Base-by-base conservation (phyloP, 2,797 vertebrate species). In the Semaprochilodus insignis region DNA sequence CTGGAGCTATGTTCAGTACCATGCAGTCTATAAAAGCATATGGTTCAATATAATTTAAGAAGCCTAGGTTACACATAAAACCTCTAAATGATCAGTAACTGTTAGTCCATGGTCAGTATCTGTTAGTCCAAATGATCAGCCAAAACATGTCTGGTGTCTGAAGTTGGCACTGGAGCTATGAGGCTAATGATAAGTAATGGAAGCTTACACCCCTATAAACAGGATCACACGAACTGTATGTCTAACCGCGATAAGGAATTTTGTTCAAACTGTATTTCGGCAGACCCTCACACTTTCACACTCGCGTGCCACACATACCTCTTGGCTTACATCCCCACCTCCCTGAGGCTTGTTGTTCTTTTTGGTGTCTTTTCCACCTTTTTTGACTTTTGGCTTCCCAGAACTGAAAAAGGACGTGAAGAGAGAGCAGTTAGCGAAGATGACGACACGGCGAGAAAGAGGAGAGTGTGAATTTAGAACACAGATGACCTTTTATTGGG, bases 361-460 rank as follows among this genome's bases (percentile, higher is more conserved):
- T 44, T 93, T 94, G 80, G 80, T 86, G 36, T 97, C 96, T 92
- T 97, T 98, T 83, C 93, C 91, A 31, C 81, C 91, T 91, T 97
- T 98, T 89, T 98, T 98, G 63, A 89, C 94, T 90, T 97, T 99
- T 0, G 91, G 88, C 89, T 96, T 98, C 74, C 87, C 88, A 77
- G 92, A 92, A 91, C 95, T 96, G 88, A 62, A 54, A 74, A 84
- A 75, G n/a, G 73, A 23, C 7, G 78, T 11, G 51, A 10, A 34
- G 10, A 59, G 10, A 59, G 14, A 21, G 69, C 48, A 77, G 31
- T 34, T 19, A 66, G 8, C 34, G 17, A 48, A 55, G n/a, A 54
- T 51, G 23, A 60, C 67, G 23, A 15, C 19, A 59, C 34, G n/a
- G 11, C 11, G 15, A 40, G 4, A 11, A 55, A 27, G 25, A 21